Percentiles rank a stretch among this genome's conserved stretches.
Evolutionary conservation across 2,888 invertebrate genomes (phyloP).

Genomic region (Calephelis perditalis): DNA sequence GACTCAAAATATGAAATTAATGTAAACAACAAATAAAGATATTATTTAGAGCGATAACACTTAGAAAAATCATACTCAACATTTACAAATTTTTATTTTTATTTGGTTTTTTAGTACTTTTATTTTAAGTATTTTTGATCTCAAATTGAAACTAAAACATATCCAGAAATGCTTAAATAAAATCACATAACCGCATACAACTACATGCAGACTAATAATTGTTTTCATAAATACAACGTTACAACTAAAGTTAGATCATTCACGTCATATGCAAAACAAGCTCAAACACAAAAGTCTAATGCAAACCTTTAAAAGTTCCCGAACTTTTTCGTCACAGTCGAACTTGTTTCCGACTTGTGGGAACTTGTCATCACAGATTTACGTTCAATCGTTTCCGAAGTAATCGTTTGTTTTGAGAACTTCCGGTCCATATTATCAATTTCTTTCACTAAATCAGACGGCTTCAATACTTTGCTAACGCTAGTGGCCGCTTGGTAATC

Average conservation of each 20-base stretch:
- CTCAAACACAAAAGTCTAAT: slow-evolving; percentile 25
- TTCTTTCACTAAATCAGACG: slow-evolving; percentile 62
- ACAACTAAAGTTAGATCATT: slow-evolving; percentile 14
- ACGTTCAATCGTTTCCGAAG: slow-evolving; percentile 82
- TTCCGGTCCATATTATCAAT: slow-evolving; percentile 80
- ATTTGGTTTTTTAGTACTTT: no score
- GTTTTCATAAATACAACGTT: slow-evolving; percentile 9
- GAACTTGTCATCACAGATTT: slow-evolving; percentile 83
- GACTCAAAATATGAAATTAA: no score
- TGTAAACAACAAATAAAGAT: no score
- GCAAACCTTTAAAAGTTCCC: slow-evolving; percentile 64
- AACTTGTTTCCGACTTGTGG: slow-evolving; percentile 76
- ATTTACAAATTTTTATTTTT: no score
- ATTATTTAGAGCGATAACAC: no score
- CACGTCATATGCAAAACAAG: slow-evolving; percentile 25
- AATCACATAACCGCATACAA: slow-evolving; percentile 15
- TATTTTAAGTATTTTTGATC: no score
- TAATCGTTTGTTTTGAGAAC: slow-evolving; percentile 82
- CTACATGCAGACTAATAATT: slow-evolving; percentile 1
- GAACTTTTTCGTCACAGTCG: slow-evolving; percentile 76
- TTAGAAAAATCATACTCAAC: no score
- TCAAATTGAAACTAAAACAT: not conserved
- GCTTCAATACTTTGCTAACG: slow-evolving; percentile 53
- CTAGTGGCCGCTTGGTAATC: slow-evolving; percentile 52
- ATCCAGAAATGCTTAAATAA: slow-evolving; percentile 16